Base-by-base conservation (phyloP, 2,113 vertebrate species). In the Pluvianellus socialis region DNA sequence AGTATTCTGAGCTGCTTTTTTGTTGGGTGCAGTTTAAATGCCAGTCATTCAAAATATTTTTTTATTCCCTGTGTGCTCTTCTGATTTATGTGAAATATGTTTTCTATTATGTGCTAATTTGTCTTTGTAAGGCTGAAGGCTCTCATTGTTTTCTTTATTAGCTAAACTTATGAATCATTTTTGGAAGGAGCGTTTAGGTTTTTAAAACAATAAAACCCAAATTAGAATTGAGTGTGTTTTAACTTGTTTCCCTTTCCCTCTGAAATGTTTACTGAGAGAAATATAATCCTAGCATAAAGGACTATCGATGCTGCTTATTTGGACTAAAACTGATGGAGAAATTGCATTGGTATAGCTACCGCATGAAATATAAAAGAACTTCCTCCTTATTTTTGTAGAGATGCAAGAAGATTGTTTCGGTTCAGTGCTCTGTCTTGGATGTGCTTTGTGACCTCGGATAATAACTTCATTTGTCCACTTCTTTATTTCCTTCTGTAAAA, bases 121-220 rank as follows among this genome's bases (percentile, higher is more conserved):
- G 90, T 80, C 80, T 75, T 95, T 70, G 20, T 76, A 80, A 95
- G 68, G 63, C 61, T 65, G 55, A 80, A 68, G 16, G 53, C 59
- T 87, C 93, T 77, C 30, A 26, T 75, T 86, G n/a, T 83, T 94
- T 89, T 71, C 42, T 92, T 91, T 80, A 82, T 93, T 87, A 90
- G 90, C 23, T 33, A 7, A 87, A 91, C 38, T 95, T 93, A 83
- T 45, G 73, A 79, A 90, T 95, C 62, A 42, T 30, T 94, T 83
- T 61, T 94, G 62, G n/a, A 92, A 95, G 42, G n/a, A 80, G 35
- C 22, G 7, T 92, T 92, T 92, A 53, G 23, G 23, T 84, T 95
- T 91, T 49, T 77, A 56, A 47, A 91, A 92, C 42, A 94, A 61
- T 92, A 91, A 80, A 94, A 71, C n/a, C 16, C 44, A 91, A 67